These are phyloP conservation scores for Punctoribates punctum DNA, from an alignment of 2,888 invertebrate species.

Conservation along the genomic window DNA sequence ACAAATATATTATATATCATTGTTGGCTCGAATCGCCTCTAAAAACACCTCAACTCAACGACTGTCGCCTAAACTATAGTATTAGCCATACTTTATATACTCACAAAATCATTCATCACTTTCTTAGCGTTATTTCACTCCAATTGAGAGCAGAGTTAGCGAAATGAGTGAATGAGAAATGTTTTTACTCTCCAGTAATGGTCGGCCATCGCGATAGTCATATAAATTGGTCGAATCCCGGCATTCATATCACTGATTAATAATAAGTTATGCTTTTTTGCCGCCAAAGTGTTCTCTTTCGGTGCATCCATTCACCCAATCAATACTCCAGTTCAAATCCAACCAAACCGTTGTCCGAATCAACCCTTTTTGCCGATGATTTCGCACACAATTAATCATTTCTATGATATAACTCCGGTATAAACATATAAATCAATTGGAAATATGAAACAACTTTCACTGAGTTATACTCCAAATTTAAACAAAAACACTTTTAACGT, in stretches of 20 bases:
- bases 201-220: constrained; percentile 27
- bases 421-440: constrained; percentile 15
- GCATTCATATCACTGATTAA: constrained; percentile 22
- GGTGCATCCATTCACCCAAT: not conserved
- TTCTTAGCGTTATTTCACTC: constrained; percentile 22
- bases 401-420: not conserved
- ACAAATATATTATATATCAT: constrained; percentile 15
- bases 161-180: constrained; percentile 33
- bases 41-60: constrained; percentile 33
- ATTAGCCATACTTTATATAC: constrained; percentile 29
- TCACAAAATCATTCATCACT: constrained; percentile 28
- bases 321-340: not conserved
- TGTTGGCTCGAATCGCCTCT: constrained; percentile 25
- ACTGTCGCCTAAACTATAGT: not conserved
- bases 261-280: constrained; percentile 32
- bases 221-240: constrained; percentile 26
- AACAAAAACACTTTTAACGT: no score
- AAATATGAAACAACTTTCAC: not conserved
- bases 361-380: constrained; percentile 23
- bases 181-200: constrained; percentile 26
- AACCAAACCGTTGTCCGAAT: not conserved
- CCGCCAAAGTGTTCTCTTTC: constrained; percentile 24
- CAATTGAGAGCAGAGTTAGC: constrained; percentile 9
- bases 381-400: constrained; percentile 26
- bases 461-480: no score